phyloP scores from a whole-genome alignment of 2,797 vertebrate species.

The Chiloscyllium punctatum region DNA sequence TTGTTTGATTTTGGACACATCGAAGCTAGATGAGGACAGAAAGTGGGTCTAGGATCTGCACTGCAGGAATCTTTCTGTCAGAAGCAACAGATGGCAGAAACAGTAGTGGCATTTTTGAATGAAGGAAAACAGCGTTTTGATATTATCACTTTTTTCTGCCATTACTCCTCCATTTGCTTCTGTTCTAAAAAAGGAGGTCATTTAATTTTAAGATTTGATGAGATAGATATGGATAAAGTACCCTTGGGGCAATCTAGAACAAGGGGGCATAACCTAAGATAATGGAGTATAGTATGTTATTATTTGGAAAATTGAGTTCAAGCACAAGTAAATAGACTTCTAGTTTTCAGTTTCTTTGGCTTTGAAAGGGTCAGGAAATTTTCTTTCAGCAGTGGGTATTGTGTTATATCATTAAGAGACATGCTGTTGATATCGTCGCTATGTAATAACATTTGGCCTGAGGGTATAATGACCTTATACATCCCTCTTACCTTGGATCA shows the following conservation, averaged over 20 bases:
- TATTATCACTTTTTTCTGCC: not conserved
- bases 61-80: not conserved
- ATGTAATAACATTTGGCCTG: no score
- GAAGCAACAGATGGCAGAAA: not conserved
- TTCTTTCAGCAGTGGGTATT: no score
- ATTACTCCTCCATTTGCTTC: not conserved
- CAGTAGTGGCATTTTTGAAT: no score
- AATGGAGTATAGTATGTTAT: no score
- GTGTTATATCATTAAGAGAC: no score
- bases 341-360: no score
- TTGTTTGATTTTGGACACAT: not conserved
- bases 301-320: no score
- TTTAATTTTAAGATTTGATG: not conserved
- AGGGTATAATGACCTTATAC: no score
- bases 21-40: not conserved
- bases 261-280: not conserved
- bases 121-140: not conserved
- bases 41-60: not conserved
- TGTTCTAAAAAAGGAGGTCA: not conserved
- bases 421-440: no score
- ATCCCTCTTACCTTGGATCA: no score
- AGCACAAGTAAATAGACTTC: no score
- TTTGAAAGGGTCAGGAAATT: no score
- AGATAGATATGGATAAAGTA: not conserved
- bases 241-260: not conserved